phyloP scores from a whole-genome alignment of 2,888 invertebrate species.

The Graphium colonna region DNA sequence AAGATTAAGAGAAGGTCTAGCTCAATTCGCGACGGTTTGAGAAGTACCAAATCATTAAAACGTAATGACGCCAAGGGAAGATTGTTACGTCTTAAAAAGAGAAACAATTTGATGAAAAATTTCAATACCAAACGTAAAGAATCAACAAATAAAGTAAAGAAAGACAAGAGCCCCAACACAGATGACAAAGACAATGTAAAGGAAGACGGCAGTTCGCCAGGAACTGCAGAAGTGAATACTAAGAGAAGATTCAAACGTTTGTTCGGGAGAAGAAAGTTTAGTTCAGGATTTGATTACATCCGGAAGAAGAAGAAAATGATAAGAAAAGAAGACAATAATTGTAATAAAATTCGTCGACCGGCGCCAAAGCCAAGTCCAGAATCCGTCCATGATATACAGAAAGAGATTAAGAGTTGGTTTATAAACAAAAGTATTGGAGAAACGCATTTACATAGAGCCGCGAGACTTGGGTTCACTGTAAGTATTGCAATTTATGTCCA shows the following conservation, averaged over 20 bases:
- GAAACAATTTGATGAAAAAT: constrained; percentile 69
- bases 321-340: constrained; percentile 72
- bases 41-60: constrained; percentile 70
- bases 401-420: constrained; percentile 94
- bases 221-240: constrained; percentile 55
- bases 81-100: constrained; percentile 66
- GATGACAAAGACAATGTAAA: constrained; percentile 69
- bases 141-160: constrained; percentile 53
- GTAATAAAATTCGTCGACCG: constrained; percentile 67
- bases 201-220: constrained; percentile 49
- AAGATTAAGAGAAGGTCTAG: constrained; percentile 61
- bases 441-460: constrained; percentile 94
- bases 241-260: constrained; percentile 82
- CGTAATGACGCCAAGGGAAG: constrained; percentile 69
- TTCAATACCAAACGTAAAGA: constrained; percentile 69
- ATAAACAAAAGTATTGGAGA: constrained; percentile 97
- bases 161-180: constrained; percentile 47
- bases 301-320: constrained; percentile 91
- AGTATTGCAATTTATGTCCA: constrained; percentile 44
- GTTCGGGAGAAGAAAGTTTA: constrained; percentile 86
- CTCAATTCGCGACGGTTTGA: constrained; percentile 70
- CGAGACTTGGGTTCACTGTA: constrained; percentile 92
- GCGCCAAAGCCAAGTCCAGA: constrained; percentile 80
- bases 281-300: constrained; percentile 93
- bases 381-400: constrained; percentile 88